These are phyloP conservation scores for Aphelinus atriplicis DNA, from an alignment of 1,140 invertebrate species.

Conservation along the genomic window DNA sequence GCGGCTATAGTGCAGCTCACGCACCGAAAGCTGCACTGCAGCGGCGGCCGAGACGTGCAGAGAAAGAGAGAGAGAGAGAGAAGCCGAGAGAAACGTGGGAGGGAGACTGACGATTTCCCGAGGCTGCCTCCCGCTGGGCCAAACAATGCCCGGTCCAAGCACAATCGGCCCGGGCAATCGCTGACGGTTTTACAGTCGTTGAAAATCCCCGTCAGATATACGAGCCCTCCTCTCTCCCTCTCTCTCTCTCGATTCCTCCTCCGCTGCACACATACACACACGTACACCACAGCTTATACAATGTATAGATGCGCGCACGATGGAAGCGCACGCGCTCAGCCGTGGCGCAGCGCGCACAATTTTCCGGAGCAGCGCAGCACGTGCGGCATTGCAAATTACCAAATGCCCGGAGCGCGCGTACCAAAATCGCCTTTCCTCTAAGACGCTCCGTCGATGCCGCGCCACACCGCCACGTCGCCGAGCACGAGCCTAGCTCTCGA, in stretches of 20 bases:
- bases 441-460: too few species aligned
- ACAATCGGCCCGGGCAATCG: slow-evolving; percentile 19
- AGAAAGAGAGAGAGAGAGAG: neutral
- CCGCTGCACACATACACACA: too few species aligned
- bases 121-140: slow-evolving; percentile 5
- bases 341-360: neutral
- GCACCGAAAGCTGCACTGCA: too few species aligned
- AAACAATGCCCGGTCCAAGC: slow-evolving; percentile 12
- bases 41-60: too few species aligned
- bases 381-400: neutral
- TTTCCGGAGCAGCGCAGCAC: neutral
- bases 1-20: too few species aligned
- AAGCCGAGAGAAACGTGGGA: too few species aligned
- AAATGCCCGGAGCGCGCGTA: neutral
- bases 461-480: too few species aligned
- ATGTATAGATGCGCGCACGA: too few species aligned
- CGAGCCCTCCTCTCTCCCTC: neutral
- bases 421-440: neutral
- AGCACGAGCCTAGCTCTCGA: too few species aligned
- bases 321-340: too few species aligned
- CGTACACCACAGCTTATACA: too few species aligned
- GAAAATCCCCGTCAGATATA: slow-evolving; percentile 23
- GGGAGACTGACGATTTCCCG: neutral
- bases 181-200: slow-evolving; percentile 36
- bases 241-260: neutral